A percentile compares a stretch with the other conserved stretches of the same genome.
These are phyloP conservation scores for Podarcis muralis DNA, from an alignment of 2,113 vertebrate species.

Conservation along the genomic window DNA sequence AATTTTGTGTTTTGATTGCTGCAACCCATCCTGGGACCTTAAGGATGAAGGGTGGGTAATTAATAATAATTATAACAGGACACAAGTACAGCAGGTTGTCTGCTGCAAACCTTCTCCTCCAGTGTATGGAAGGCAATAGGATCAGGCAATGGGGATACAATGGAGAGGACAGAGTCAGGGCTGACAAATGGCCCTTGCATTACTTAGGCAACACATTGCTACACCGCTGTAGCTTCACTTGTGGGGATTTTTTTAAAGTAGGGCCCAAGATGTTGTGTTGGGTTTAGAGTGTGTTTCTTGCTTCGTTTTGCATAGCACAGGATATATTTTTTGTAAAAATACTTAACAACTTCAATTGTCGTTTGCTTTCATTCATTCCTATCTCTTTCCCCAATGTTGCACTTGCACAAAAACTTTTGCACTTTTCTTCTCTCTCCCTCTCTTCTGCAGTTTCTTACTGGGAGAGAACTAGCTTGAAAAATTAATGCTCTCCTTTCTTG, in stretches of 20 bases:
- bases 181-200: background rate
- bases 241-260: background rate
- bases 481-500: background rate
- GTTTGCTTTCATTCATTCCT: background rate
- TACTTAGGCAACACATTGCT: background rate
- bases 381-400: background rate
- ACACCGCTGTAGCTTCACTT: background rate
- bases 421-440: background rate
- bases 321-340: background rate
- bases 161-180: background rate
- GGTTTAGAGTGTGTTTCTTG: background rate
- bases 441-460: background rate
- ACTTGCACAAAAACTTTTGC: background rate
- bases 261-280: background rate
- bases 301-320: background rate
- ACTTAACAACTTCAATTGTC: background rate
- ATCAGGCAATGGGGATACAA: no score
- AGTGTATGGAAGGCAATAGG: no score
- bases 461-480: constrained; percentile 31
- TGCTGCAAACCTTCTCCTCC: no score
- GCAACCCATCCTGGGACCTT: background rate
- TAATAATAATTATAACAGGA: no score
- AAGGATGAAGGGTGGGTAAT: no score
- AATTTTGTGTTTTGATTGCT: background rate
- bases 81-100: no score